Base-by-base conservation (phyloP, 2,797 vertebrate species). In the Sphenopsis melanotis region DNA sequence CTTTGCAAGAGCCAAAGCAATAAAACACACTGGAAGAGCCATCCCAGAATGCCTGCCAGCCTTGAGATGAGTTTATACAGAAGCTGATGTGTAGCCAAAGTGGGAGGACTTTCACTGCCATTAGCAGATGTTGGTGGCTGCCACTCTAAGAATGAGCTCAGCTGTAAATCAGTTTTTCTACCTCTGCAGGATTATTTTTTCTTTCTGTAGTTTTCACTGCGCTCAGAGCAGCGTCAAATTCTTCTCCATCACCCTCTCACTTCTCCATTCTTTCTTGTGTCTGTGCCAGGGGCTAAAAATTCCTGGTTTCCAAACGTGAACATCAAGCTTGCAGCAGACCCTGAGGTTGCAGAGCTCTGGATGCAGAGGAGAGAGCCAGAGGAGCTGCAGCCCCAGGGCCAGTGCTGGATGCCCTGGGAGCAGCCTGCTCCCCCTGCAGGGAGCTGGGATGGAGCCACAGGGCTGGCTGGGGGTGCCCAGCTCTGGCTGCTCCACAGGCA, bases 121-220 rank as follows among this genome's bases (percentile, higher is more conserved):
- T 81, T 84, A 94, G 87, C 94, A 95, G 77, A 78, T 85, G 83
- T 75, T 90, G 92, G 78, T 84, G 90, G 70, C 76, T 89, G 87
- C 78, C 76, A 69, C 79, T 94, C 83, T 83, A 75, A 83, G 90
- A 74, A 70, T 1, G 29, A 82, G 49, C 82, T 83, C 8, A 2
- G 65, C 72, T 87, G 65, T 94, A 89, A 92, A 93, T 93, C 90
- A 83, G 64, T 74, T 93, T 85, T 83, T 77, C 85, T 77, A 85
- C 68, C 37, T 74, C 79, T 74, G 72, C 60, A 59, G 56, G 64
- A 70, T 72, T 89, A 39, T 65, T 65, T 91, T 92, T 83, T 50
- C 59, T 79, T 91, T 70, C 60, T 74, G 5, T 77, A 70, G 60
- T 87, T 85, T 86, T 77, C 56, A 49, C 49, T 60, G 41, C 1